These are phyloP conservation scores for Sinelater perroti DNA, from an alignment of 2,888 invertebrate genomes.

Conservation along the genomic window DNA sequence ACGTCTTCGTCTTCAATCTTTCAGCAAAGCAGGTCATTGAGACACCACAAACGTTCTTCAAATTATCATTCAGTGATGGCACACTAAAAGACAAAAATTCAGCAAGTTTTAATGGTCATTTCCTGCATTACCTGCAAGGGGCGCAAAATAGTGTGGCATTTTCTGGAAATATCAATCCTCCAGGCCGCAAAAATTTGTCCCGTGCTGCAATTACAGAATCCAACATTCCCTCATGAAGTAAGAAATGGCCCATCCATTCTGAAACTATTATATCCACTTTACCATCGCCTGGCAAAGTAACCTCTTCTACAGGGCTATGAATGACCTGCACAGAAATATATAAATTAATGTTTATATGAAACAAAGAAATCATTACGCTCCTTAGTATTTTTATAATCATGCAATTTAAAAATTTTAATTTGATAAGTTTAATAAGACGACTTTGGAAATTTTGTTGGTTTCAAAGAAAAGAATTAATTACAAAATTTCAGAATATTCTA, in stretches of 20 bases:
- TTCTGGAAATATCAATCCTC: constrained; percentile 80
- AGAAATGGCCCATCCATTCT: constrained; percentile 98
- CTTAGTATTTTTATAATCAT: no score
- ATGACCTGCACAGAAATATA: constrained; percentile 72
- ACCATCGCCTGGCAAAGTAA: constrained; percentile 68
- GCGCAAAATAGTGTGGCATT: constrained; percentile 73
- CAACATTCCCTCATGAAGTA: constrained; percentile 95
- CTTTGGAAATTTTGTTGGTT: no score
- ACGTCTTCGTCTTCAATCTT: constrained; percentile 69
- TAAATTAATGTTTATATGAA: not conserved
- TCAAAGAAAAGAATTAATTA: no score
- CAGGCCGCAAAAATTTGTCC: constrained; percentile 78
- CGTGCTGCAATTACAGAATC: constrained; percentile 86
- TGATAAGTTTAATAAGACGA: no score
- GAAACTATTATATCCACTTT: constrained; percentile 91
- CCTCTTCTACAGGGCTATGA: constrained; percentile 80
- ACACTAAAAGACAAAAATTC: constrained; percentile 58
- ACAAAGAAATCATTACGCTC: no score
- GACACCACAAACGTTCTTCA: constrained; percentile 83
- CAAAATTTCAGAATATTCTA: no score
- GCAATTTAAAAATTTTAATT: not conserved
- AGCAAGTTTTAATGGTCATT: not conserved
- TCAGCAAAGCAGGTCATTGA: constrained; percentile 75
- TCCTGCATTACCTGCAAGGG: constrained; percentile 61
- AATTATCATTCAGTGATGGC: constrained; percentile 74